phyloP scores from a whole-genome alignment of 1,140 invertebrate genomes.

The Drosophila orena region DNA sequence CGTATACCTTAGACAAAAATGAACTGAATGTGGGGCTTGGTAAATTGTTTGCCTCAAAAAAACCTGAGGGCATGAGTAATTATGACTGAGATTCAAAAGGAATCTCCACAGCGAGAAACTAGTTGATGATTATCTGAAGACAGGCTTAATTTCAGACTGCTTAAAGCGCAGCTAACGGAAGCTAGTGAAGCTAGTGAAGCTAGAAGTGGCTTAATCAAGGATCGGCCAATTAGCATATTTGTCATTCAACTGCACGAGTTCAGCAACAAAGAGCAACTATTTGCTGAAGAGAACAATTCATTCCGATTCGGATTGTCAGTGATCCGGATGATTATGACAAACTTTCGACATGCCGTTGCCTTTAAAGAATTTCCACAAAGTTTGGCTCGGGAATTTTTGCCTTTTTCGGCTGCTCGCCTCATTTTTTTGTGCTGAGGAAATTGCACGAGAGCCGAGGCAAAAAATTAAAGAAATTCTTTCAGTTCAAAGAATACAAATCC shows the following conservation, averaged over 20 bases:
- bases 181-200: not conserved
- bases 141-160: too few relatives aligned
- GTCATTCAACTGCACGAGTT: not conserved
- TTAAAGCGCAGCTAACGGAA: not conserved
- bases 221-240: not conserved
- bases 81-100: slow-evolving; percentile 7
- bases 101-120: slow-evolving; percentile 12
- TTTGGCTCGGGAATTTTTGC: slow-evolving; percentile 35
- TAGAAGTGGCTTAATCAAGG: not conserved
- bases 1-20: slow-evolving; percentile 6
- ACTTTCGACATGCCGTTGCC: slow-evolving; percentile 40
- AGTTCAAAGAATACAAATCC: slow-evolving; percentile 56
- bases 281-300: not conserved
- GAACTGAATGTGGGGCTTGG: not conserved
- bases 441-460: slow-evolving; percentile 30
- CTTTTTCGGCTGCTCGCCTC: slow-evolving; percentile 16
- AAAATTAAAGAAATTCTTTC: slow-evolving; percentile 61
- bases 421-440: slow-evolving; percentile 37
- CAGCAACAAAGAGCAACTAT: slow-evolving; percentile 19
- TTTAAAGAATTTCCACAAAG: slow-evolving; percentile 47
- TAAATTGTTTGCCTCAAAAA: slow-evolving; percentile 20
- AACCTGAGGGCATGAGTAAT: not conserved
- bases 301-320: slow-evolving; percentile 24
- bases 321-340: slow-evolving; percentile 43
- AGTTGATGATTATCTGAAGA: not conserved